These are phyloP conservation scores for Agrilus cyanescens DNA, from an alignment of 2,888 invertebrate genomes.

Conservation along the genomic window DNA sequence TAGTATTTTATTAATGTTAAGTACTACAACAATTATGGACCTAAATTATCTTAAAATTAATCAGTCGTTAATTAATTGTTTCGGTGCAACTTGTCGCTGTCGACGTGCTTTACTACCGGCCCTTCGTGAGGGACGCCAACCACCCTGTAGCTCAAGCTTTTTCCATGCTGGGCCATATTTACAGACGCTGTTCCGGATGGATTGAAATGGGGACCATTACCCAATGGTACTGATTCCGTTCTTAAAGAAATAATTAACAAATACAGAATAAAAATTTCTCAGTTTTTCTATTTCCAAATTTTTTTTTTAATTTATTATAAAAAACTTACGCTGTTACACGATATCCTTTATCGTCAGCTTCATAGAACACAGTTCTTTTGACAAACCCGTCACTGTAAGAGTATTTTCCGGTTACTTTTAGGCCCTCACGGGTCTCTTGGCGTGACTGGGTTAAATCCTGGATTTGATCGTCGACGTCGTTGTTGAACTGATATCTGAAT, in stretches of 20 bases:
- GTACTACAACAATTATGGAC: neutral
- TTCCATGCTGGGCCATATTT: conserved; percentile 32
- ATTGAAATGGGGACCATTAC: conserved; percentile 30
- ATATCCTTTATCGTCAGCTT: conserved; percentile 47
- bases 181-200: conserved; percentile 34
- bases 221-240: conserved; percentile 31
- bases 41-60: too few species aligned
- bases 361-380: conserved; percentile 40
- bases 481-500: conserved; percentile 34
- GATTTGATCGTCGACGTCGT: conserved; percentile 38
- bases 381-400: conserved; percentile 46
- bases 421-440: conserved; percentile 33
- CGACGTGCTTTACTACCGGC: conserved; percentile 4
- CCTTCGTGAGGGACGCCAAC: conserved; percentile 21
- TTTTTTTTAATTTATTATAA: neutral
- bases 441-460: conserved; percentile 34
- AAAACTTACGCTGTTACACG: conserved; percentile 39
- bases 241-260: conserved; percentile 23
- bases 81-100: neutral
- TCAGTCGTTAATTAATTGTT: too few species aligned
- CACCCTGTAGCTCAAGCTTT: conserved; percentile 32
- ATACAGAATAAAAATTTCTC: neutral
- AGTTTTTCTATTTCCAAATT: neutral
- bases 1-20: neutral
- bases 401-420: conserved; percentile 38